Percentiles rank a stretch among this genome's conserved stretches.
These are phyloP conservation scores for Tupiocoris notatus DNA, from an alignment of 2,888 invertebrate genomes.

Conservation along the genomic window DNA sequence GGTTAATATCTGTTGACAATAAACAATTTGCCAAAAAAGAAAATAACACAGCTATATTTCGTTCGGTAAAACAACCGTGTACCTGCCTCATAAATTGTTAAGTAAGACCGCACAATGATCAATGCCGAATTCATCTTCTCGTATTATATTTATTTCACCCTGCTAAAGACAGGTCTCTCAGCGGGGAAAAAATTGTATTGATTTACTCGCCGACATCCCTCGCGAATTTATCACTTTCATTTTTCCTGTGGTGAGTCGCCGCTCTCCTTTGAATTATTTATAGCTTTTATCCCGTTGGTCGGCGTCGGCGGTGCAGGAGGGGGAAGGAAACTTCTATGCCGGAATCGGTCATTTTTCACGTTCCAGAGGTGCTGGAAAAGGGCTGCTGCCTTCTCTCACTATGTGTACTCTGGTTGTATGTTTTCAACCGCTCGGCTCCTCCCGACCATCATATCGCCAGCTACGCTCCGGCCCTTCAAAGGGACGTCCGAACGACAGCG, in stretches of 20 bases:
- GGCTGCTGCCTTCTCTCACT: background rate
- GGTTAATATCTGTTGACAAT: too few species aligned
- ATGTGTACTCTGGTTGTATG: conserved; percentile 30
- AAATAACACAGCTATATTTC: too few species aligned
- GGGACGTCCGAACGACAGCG: background rate
- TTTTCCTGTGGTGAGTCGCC: conserved; percentile 41
- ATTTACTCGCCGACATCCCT: conserved; percentile 24
- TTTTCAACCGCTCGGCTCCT: conserved; percentile 18
- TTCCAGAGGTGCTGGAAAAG: background rate
- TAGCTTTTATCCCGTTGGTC: conserved; percentile 39
- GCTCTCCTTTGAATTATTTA: conserved; percentile 39
- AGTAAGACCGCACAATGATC: too few species aligned
- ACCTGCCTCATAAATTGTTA: too few species aligned
- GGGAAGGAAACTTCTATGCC: conserved; percentile 4
- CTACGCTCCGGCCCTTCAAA: background rate
- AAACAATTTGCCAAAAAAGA: too few species aligned
- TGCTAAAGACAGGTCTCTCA: conserved; percentile 30
- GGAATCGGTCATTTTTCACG: conserved; percentile 37
- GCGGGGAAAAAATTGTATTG: conserved; percentile 18
- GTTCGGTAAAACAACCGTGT: too few species aligned
- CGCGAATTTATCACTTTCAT: conserved; percentile 41
- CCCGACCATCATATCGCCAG: background rate
- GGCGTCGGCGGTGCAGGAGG: conserved; percentile 20
- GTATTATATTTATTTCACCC: too few species aligned
- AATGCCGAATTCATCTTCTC: too few species aligned